phyloP scores from a whole-genome alignment of 1,140 invertebrate genomes.

The Calliopsis andreniformis region DNA sequence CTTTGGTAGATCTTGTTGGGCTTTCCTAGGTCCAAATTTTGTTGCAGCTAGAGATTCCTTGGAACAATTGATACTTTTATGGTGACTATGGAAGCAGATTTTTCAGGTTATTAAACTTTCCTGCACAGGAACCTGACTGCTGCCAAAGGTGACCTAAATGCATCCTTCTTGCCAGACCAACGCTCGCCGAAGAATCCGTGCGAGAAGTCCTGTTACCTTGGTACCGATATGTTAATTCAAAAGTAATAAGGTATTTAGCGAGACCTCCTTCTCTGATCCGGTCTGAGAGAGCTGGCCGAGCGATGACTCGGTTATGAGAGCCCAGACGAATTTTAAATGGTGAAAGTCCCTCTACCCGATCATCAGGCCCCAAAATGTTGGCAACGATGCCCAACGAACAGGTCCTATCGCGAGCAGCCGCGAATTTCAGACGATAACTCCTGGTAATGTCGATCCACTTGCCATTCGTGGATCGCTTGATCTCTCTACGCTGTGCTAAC shows the following conservation, averaged over 20 bases:
- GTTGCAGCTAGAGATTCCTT: no score
- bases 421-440: no score
- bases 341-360: slow-evolving; percentile 72
- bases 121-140: neutral
- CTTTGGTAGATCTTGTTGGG: no score
- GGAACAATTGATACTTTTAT: no score
- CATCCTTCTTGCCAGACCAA: neutral
- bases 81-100: neutral
- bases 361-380: slow-evolving; percentile 52
- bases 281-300: slow-evolving; percentile 43
- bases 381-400: neutral
- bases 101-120: neutral
- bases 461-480: no score
- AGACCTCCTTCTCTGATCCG: slow-evolving; percentile 64
- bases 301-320: slow-evolving; percentile 55
- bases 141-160: slow-evolving; percentile 52
- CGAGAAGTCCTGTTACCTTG: slow-evolving; percentile 64
- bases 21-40: no score
- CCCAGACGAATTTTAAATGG: slow-evolving; percentile 73
- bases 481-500: neutral
- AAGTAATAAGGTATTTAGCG: slow-evolving; percentile 71
- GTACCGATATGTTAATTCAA: slow-evolving; percentile 70
- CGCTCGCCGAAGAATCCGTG: slow-evolving; percentile 30
- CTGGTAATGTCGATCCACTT: no score
- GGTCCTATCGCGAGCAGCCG: neutral